Conservation (phyloP, 2,888 invertebrate genomes). For the Cantharis rustica region DNA sequence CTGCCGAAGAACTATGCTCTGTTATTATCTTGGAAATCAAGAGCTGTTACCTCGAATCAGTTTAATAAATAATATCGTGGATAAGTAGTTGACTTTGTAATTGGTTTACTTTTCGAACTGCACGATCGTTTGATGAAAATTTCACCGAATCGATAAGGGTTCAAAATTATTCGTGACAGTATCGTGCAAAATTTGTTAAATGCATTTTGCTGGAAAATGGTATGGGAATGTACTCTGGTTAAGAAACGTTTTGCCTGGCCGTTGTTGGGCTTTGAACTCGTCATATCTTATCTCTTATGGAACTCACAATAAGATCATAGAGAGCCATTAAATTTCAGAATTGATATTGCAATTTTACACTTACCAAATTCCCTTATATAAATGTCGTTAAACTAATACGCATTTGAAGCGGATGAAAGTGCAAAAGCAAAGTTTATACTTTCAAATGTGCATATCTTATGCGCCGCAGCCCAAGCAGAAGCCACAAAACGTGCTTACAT, state of each 20-base stretch:
- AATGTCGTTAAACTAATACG: conserved; percentile 37
- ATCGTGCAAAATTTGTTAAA: neutral
- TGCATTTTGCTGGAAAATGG: neutral
- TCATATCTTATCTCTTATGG: no score
- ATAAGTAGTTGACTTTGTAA: neutral
- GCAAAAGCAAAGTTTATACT: conserved; percentile 46
- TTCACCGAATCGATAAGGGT: neutral
- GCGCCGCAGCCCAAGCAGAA: conserved; percentile 43
- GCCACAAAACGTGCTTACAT: conserved; percentile 44
- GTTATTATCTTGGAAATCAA: neutral
- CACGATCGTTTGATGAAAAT: neutral
- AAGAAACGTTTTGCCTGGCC: neutral
- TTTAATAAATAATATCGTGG: neutral
- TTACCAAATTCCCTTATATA: conserved; percentile 22
- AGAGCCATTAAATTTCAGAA: conserved; percentile 21
- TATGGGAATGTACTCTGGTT: neutral
- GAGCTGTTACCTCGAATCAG: neutral
- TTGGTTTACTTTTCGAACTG: neutral
- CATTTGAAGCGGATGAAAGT: conserved; percentile 26
- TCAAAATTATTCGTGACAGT: neutral
- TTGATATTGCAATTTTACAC: conserved; percentile 42
- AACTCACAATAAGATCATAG: no score
- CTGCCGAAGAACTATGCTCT: neutral
- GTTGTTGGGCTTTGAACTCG: no score
- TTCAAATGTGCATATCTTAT: conserved; percentile 49